Base-by-base conservation (phyloP, 2,113 vertebrate species). In the Pantherophis guttatus region DNA sequence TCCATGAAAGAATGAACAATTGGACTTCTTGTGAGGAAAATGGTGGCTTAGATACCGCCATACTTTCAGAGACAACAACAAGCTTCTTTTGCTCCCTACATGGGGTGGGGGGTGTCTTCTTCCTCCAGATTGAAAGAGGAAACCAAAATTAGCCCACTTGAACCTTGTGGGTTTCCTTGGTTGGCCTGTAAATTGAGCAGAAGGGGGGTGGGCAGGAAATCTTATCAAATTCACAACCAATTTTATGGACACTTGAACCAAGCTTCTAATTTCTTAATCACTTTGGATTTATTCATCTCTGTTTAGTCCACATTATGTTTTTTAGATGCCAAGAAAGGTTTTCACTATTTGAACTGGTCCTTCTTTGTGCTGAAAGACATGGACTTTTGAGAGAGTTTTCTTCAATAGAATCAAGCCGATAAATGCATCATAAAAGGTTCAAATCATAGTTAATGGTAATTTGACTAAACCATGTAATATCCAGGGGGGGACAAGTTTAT, bases 81-180 rank as follows among this genome's bases (percentile, higher is more conserved):
- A 70, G 12, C 4, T 70, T 70, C 29, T 29, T 70, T 70, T 70
- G 29, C 29, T n/a, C 12, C 26, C 2, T n/a, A 15, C 62, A n/a
- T 0, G 10, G 10, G 5, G 12, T 4, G 1, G 26, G 1, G 12
- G 4, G 29, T 13, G 11, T 65, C 12, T n/a, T n/a, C 29, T 15
- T 70, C 29, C 62, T 70, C 29, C 29, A 70, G 62, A 70, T 13
- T 70, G 62, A 70, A 70, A n/a, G 29, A 70, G 11, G 29, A 70
- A 70, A 70, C 29, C 62, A n/a, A 70, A 70, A n/a, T 70, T 70
- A 70, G 6, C 62, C 62, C 62, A 70, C 29, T 5, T 65, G 26
- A 65, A n/a, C 11, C 62, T n/a, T 65, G 62, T 11, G 26, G 1
- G 4, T 15, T 70, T n/a, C 12, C 62, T n/a, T 70, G 29, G 5